Evolutionary conservation across 2,888 invertebrate genomes (phyloP).

Genomic region (Sthenelais limicola): DNA sequence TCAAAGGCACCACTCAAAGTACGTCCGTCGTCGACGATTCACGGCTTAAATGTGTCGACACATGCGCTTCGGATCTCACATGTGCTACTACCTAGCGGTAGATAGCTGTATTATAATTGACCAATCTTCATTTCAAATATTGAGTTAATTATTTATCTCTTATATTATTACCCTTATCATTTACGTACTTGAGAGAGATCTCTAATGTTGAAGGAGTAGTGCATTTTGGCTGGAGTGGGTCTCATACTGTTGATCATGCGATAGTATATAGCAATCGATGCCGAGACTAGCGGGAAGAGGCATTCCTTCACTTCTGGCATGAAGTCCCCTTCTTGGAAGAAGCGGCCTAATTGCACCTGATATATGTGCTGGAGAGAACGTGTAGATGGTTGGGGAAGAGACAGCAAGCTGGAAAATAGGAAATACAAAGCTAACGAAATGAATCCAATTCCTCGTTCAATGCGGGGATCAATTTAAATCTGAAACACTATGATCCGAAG

Average conservation of each 20-base stretch:
- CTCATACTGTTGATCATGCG: conserved; percentile 68
- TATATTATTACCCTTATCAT: no score
- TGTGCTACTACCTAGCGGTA: no score
- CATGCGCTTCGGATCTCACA: no score
- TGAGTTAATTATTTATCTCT: no score
- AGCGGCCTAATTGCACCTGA: conserved; percentile 71
- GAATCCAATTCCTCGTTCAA: background rate
- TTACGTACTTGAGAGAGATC: conserved; percentile 68
- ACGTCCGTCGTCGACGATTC: no score
- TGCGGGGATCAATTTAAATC: no score
- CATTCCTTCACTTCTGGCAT: conserved; percentile 68
- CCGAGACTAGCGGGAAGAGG: conserved; percentile 68
- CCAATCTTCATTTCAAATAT: no score
- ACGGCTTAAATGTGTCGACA: no score
- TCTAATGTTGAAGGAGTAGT: conserved; percentile 72
- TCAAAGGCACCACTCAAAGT: no score
- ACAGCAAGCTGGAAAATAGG: conserved; percentile 62
- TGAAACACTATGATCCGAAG: no score
- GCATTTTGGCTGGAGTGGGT: conserved; percentile 72
- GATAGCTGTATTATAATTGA: no score
- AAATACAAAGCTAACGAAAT: background rate
- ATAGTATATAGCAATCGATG: conserved; percentile 70
- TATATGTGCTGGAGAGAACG: conserved; percentile 72
- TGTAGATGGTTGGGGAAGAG: conserved; percentile 71
- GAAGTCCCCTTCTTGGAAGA: conserved; percentile 70